Evolutionary conservation across 2,113 vertebrate genomes (phyloP).

Genomic region (Argyrosomus japonicus): DNA sequence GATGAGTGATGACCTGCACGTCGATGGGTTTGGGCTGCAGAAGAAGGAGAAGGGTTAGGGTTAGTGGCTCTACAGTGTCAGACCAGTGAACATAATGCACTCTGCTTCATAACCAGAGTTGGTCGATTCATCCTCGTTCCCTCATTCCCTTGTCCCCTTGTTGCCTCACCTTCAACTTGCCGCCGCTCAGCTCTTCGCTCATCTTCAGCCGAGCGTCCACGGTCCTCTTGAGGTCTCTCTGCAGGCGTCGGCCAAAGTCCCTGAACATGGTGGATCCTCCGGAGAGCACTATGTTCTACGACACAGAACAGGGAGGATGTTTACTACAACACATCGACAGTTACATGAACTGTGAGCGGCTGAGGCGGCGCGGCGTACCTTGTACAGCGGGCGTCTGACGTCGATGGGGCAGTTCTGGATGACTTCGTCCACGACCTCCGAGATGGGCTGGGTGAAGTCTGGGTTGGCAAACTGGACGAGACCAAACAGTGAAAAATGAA

Average conservation of each 20-base stretch:
- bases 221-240: slow-evolving; percentile 96
- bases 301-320: neutral
- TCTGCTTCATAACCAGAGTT: too few species aligned
- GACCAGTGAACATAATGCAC: too few species aligned
- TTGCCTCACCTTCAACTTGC: slow-evolving; percentile 91
- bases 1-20: slow-evolving; percentile 94
- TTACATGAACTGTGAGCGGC: rapidly evolving
- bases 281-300: slow-evolving; percentile 92
- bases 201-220: slow-evolving; percentile 96
- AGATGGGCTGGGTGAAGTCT: slow-evolving; percentile 98
- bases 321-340: neutral
- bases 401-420: slow-evolving; percentile 99
- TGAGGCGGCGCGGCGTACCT: slow-evolving; percentile 81
- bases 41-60: neutral
- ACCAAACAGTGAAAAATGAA: neutral
- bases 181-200: slow-evolving; percentile 97
- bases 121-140: neutral
- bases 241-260: slow-evolving; percentile 96
- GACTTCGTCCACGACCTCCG: slow-evolving; percentile 99
- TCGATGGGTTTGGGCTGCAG: slow-evolving; percentile 94
- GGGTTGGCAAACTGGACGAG: slow-evolving; percentile 94
- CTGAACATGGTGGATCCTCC: slow-evolving; percentile 99
- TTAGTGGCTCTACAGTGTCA: too few species aligned
- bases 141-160: too few species aligned
- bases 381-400: slow-evolving; percentile 96